Evolutionary conservation across 2,888 invertebrate genomes (phyloP), one percentile per base, ranked within the genome.

Genomic region (Magallana nippona): DNA sequence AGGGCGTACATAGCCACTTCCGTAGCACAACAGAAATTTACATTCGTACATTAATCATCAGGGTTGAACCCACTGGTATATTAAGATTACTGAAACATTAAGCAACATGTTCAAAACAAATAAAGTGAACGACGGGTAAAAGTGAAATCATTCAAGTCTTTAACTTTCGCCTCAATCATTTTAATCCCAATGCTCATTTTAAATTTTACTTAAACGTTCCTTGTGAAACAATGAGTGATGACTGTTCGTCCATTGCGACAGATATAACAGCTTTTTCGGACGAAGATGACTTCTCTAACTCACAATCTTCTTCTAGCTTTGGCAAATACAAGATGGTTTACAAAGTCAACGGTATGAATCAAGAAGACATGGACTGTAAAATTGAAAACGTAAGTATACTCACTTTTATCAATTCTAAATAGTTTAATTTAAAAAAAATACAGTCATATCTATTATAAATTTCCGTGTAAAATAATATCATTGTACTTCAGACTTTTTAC

Each of bases 281-380:
- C 63, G 81, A 63, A 22, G 81, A 63, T 55, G 81, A 63, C 22
- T 81, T 63, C 63, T 62, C 44, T 55, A 56, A 78, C 55, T 19
- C 19, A 10, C n/a, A 15, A 55, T 71, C 71, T 71, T 13, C 32
- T 82, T 82, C 11, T 27, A 89, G 89, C 85, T 87, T 89, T 79
- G 89, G 89, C 2, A 87, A 86, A 19, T 89, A 88, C 83, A 89
- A 87, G 44, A 87, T 89, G 58, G 89, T 89, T 8, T 89, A 89
- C 78, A 86, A 85, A 63, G 88, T 89, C 2, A 89, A 89, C 62
- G 86, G 85, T 62, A 89, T 89, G 89, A 86, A 88, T 78, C 84
- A 84, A 44, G 83, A 85, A 10, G 85, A 87, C 27, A n/a, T 77
- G 22, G 63, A 78, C 1, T 79, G 71, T 60, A 81, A 83, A 56